Percentiles rank a stretch among this genome's conserved stretches.
Evolutionary conservation across 2,797 vertebrate genomes (phyloP).

Genomic region (Mormyrops attenuatus): DNA sequence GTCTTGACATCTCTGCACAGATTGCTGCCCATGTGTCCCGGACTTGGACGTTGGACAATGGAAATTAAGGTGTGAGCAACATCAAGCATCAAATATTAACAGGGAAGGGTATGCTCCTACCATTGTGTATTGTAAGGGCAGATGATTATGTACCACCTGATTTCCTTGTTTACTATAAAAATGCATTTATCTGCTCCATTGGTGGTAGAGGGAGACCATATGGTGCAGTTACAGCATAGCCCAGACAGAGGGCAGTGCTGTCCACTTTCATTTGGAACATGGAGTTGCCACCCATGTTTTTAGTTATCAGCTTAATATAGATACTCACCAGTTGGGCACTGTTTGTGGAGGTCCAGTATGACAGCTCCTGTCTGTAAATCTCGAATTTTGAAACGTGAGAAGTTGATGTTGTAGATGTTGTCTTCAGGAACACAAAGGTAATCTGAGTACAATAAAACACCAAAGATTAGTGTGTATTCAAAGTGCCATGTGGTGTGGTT

Average conservation of each 20-base stretch:
- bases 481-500: background rate
- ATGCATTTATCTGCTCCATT: background rate
- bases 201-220: background rate
- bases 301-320: background rate
- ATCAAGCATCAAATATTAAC: background rate
- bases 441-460: slow-evolving; percentile 47
- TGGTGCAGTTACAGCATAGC: background rate
- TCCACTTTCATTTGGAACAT: background rate
- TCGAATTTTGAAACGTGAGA: slow-evolving; percentile 85
- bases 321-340: slow-evolving; percentile 41
- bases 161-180: background rate
- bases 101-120: background rate
- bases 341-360: slow-evolving; percentile 80
- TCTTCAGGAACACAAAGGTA: slow-evolving; percentile 80
- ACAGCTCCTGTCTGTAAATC: slow-evolving; percentile 75
- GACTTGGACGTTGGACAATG: background rate
- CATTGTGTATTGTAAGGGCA: background rate
- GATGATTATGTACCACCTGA: background rate
- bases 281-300: background rate
- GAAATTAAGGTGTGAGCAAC: background rate
- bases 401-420: slow-evolving; percentile 81
- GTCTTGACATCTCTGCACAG: background rate
- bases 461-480: background rate
- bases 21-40: background rate
- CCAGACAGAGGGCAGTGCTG: background rate